Evolutionary conservation across 2,113 vertebrate genomes (phyloP).

Genomic region (Pleuronectes platessa): DNA sequence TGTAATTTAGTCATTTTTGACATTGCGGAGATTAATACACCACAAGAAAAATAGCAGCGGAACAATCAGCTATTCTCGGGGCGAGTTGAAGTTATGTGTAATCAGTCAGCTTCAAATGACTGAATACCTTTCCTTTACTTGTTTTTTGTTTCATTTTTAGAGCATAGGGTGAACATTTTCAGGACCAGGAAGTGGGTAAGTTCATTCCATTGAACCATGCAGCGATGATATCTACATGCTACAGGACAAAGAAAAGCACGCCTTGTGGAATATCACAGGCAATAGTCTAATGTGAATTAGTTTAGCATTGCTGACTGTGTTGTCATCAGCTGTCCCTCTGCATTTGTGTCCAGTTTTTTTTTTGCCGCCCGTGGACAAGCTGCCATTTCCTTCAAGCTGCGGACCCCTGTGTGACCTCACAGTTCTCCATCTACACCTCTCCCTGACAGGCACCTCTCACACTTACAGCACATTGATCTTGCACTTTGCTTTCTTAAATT

Average conservation of each 20-base stretch:
- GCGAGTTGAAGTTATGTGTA: not conserved
- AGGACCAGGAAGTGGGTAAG: constrained; percentile 1
- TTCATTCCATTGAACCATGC: not conserved
- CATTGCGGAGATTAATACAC: not conserved
- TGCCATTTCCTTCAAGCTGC: constrained; percentile 26
- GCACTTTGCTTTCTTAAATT: constrained; percentile 26
- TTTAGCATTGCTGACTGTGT: constrained; percentile 44
- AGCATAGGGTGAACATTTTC: not conserved
- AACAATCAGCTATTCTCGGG: not conserved
- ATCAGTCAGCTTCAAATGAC: not conserved
- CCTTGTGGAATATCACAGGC: constrained; percentile 27
- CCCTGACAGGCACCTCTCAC: not conserved
- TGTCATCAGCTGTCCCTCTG: constrained; percentile 42
- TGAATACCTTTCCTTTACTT: not conserved
- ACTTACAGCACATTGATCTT: constrained; percentile 18
- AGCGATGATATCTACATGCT: not conserved
- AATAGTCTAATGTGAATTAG: constrained; percentile 50
- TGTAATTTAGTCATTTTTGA: not conserved
- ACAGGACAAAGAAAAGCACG: constrained; percentile 14
- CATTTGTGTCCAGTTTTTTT: constrained; percentile 25
- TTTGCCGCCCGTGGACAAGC: constrained; percentile 15
- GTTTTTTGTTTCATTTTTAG: not conserved
- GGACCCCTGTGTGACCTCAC: constrained; percentile 33
- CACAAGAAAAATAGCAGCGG: not conserved
- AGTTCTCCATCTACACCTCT: constrained; percentile 3